Percentiles rank a stretch among this genome's conserved stretches.
Evolutionary conservation across 1,140 invertebrate species (phyloP).

Genomic region (Drosophila equinoxialis): DNA sequence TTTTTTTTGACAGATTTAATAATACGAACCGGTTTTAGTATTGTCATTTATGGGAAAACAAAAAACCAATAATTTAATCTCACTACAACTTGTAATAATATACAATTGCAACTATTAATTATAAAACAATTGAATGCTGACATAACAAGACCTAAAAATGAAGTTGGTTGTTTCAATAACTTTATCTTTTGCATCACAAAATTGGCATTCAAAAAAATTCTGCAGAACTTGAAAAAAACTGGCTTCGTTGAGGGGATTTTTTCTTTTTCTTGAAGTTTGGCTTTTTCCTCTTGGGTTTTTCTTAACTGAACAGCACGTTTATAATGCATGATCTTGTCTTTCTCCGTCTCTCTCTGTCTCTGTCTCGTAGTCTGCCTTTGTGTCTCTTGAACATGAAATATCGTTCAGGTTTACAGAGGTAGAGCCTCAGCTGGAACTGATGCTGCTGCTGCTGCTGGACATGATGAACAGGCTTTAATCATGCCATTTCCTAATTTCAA

Average conservation of each 20-base stretch:
- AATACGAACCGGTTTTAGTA: conserved; percentile 3
- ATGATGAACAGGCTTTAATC: conserved; percentile 12
- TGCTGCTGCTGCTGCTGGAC: neutral
- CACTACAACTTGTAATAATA: neutral
- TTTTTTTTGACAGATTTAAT: conserved; percentile 8
- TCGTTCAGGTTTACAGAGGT: neutral
- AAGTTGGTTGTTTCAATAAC: neutral
- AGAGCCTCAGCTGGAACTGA: neutral
- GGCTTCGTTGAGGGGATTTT: conserved; percentile 38
- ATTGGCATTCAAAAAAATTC: conserved; percentile 18
- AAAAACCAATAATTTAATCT: conserved; percentile 3
- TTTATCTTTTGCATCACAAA: conserved; percentile 40
- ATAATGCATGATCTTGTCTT: neutral
- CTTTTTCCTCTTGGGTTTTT: conserved; percentile 22
- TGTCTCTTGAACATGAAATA: neutral
- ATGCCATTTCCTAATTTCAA: conserved; percentile 11
- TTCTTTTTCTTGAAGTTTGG: conserved; percentile 37
- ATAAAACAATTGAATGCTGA: neutral
- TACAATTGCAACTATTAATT: neutral
- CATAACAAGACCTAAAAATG: conserved; percentile 4
- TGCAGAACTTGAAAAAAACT: conserved; percentile 59
- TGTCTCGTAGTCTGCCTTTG: neutral
- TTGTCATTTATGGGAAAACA: neutral
- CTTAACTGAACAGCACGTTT: conserved; percentile 1
- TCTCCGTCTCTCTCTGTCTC: neutral